Evolutionary conservation across 2,888 invertebrate genomes (phyloP).

Genomic region (Thera britannica): DNA sequence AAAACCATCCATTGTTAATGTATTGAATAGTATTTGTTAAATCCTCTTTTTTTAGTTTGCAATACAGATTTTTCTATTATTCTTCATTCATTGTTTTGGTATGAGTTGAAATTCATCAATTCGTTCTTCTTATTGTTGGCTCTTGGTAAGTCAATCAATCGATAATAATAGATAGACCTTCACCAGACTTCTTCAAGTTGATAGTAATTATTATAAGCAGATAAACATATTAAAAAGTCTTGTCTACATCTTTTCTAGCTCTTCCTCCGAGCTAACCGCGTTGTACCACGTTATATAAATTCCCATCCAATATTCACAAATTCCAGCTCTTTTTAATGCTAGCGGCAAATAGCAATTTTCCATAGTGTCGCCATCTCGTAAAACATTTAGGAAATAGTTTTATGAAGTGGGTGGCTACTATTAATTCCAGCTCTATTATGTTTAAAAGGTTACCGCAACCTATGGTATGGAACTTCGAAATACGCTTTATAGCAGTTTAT

Average conservation of each 20-base stretch:
- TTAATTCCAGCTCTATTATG: slow-evolving; percentile 11
- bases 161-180: too few species aligned
- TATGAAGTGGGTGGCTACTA: slow-evolving; percentile 39
- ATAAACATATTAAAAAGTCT: neutral
- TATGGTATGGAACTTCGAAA: neutral
- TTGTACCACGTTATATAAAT: slow-evolving; percentile 77
- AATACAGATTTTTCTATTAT: too few species aligned
- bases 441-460: neutral
- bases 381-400: slow-evolving; percentile 58
- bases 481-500: too few species aligned
- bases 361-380: slow-evolving; percentile 58
- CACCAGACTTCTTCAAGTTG: too few species aligned
- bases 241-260: slow-evolving; percentile 25
- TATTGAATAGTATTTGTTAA: too few species aligned
- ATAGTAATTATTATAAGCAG: neutral
- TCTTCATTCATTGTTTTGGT: too few species aligned
- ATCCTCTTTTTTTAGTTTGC: too few species aligned
- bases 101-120: too few species aligned
- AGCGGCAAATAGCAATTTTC: slow-evolving; percentile 76
- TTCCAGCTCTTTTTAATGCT: slow-evolving; percentile 73
- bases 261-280: slow-evolving; percentile 45
- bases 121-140: too few species aligned
- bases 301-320: slow-evolving; percentile 83
- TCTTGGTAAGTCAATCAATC: too few species aligned
- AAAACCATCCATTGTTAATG: too few species aligned